A percentile compares a stretch with the other conserved stretches of the same genome.
These are phyloP conservation scores for Strongylocentrotus purpuratus DNA, from an alignment of 35 echinoderm and acorn worm species.

Conservation along the genomic window DNA sequence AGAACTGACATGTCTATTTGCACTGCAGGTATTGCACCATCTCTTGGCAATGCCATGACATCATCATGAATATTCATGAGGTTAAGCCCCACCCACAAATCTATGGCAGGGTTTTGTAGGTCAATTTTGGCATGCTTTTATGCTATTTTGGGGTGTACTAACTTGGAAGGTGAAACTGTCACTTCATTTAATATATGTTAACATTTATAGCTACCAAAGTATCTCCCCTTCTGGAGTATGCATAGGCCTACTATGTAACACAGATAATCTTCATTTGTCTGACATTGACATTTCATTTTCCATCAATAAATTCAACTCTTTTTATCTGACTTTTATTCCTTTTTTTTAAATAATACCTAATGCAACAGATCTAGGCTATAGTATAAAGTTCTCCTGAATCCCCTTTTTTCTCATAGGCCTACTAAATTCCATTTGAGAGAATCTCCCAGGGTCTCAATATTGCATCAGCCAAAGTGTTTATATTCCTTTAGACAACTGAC, in stretches of 20 bases:
- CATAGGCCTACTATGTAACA: too few species aligned
- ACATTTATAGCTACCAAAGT: background rate
- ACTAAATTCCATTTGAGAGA: background rate
- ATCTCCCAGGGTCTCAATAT: background rate
- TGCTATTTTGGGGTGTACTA: background rate
- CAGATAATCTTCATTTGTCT: too few species aligned
- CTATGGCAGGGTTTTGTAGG: background rate
- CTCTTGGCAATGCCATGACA: background rate
- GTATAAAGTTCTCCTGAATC: too few species aligned
- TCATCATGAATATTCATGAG: constrained; percentile 42
- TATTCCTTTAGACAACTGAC: background rate
- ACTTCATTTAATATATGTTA: background rate
- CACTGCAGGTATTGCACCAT: constrained; percentile 44
- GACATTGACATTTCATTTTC: too few species aligned
- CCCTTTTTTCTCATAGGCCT: too few species aligned
- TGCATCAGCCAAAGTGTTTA: background rate
- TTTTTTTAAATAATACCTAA: too few species aligned
- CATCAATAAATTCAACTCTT: too few species aligned
- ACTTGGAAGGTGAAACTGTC: background rate
- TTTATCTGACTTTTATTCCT: too few species aligned
- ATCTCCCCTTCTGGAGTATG: background rate
- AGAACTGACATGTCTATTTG: background rate
- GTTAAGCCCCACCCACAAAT: constrained; percentile 16
- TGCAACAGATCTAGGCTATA: too few species aligned
- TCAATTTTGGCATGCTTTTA: background rate